Evolutionary conservation across 2,113 vertebrate species (phyloP), one percentile per base, ranked within the genome.

Genomic region (Chascanopsetta lugubris): DNA sequence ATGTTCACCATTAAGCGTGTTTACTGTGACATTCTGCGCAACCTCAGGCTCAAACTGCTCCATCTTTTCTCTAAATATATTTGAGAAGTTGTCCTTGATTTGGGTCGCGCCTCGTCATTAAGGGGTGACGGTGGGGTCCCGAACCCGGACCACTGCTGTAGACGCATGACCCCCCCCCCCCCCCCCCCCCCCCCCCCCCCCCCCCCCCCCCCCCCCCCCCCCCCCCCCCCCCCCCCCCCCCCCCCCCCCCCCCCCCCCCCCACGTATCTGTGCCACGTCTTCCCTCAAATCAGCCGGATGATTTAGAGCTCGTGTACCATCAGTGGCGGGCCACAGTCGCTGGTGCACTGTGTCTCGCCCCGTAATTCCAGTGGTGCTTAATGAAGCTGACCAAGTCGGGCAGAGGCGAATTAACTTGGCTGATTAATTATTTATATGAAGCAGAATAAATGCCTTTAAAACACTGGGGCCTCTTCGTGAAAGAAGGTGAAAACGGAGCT

Each of bases 391-490:
- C 93, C 94, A 94, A 95, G 94, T 94, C 93, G 91, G 92, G 93
- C 93, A 95, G 94, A 97, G 95, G 95, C 93, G 89, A 97, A 98
- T 98, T 96, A 96, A 96, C 93, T 93, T 93, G 91, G 92, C 92
- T 94, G 94, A 96, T 98, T 95, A 95, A 96, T 96, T 96, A 96
- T 97, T 97, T 95, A 97, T 95, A 95, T 93, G 92, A 95, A 94
- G 93, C 93, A 95, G 94, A 96, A 95, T 95, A 95, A 97, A 96
- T 94, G 94, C 91, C 94, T 94, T 94, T 94, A 95, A 96, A 97
- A 94, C 92, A 94, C 89, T 90, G 90, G 86, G n/a, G 91, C 90
- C 90, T 91, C 91, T 90, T 93, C 92, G 91, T 87, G 88, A 93
- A 93, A 93, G 90, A 88, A 93, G 90, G 92, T 83, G 88, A 92